Conservation (phyloP, 1,140 invertebrate species). For the Neotoxoptera formosana region DNA sequence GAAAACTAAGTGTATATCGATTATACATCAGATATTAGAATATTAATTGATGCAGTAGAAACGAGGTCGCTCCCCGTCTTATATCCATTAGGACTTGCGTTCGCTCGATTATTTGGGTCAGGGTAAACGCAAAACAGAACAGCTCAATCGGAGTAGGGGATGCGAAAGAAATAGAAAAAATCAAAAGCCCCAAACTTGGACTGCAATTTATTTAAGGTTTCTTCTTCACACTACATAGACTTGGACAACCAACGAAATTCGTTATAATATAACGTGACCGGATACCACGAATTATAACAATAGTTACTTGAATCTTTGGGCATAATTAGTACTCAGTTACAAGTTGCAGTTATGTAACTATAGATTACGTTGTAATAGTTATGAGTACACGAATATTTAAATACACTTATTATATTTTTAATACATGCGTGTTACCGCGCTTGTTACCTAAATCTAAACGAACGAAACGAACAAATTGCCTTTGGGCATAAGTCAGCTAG, state of each 20-base stretch:
- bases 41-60: conserved; percentile 23
- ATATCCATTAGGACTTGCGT: neutral
- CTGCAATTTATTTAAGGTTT: neutral
- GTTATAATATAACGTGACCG: neutral
- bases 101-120: neutral
- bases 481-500: neutral
- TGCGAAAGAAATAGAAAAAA: neutral
- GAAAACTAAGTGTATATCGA: conserved; percentile 3
- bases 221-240: neutral
- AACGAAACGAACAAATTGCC: neutral
- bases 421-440: neutral
- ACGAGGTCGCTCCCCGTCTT: conserved; percentile 11
- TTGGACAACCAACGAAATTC: neutral
- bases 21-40: conserved; percentile 16
- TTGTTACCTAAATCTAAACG: neutral
- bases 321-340: neutral
- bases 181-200: neutral
- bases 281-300: neutral
- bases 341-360: neutral
- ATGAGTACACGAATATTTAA: neutral
- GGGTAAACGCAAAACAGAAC: neutral
- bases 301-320: neutral
- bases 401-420: neutral
- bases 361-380: neutral
- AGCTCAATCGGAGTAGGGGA: neutral